Conservation (phyloP, 2,888 invertebrate species). For the Phengaris arion region DNA sequence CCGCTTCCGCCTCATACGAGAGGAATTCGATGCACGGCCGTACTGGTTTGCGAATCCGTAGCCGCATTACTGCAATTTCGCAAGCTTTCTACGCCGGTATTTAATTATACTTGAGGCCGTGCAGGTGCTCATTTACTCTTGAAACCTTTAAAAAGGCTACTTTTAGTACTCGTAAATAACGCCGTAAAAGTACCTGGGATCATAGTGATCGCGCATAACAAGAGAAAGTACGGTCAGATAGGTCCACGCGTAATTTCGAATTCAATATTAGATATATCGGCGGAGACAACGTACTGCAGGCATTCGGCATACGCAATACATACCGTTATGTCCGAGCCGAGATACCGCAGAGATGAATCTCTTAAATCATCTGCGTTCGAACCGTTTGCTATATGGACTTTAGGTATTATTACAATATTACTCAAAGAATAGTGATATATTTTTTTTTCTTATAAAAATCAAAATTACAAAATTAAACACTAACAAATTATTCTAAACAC, state of each 20-base stretch:
- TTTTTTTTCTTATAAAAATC: no score
- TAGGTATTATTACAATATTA: not conserved
- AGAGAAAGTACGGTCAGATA: slow-evolving; percentile 68
- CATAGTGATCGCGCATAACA: slow-evolving; percentile 63
- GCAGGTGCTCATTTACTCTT: slow-evolving; percentile 25
- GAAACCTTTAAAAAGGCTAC: slow-evolving; percentile 31
- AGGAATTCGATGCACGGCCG: slow-evolving; percentile 54
- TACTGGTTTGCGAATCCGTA: slow-evolving; percentile 48
- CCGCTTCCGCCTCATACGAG: slow-evolving; percentile 67
- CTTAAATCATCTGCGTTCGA: slow-evolving; percentile 42
- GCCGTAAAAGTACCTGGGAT: slow-evolving; percentile 43
- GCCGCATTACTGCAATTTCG: slow-evolving; percentile 48
- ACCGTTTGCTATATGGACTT: not conserved
- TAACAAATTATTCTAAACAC: no score
- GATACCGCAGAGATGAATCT: slow-evolving; percentile 39
- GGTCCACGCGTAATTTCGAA: slow-evolving; percentile 67
- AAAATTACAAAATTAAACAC: no score
- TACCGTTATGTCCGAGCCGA: slow-evolving; percentile 60
- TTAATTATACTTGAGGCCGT: slow-evolving; percentile 39
- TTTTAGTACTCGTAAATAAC: not conserved
- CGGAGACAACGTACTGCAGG: slow-evolving; percentile 67
- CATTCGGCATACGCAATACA: slow-evolving; percentile 52
- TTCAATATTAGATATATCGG: slow-evolving; percentile 75
- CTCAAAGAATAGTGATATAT: no score
- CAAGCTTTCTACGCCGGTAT: slow-evolving; percentile 44